phyloP scores from a whole-genome alignment of 2,113 vertebrate species.

The Pollimyrus isidori region DNA sequence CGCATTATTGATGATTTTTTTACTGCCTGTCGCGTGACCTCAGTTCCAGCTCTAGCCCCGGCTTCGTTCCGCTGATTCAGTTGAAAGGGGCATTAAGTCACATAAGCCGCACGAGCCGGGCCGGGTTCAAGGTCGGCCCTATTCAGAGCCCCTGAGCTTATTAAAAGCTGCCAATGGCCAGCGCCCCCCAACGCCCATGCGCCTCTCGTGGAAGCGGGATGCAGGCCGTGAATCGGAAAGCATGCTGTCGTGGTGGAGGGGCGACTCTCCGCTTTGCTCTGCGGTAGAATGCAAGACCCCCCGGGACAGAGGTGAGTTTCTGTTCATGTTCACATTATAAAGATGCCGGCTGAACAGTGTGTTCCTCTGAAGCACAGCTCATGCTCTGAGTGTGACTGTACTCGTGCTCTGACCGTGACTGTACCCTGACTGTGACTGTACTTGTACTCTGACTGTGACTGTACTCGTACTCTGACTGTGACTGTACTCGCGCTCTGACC shows the following conservation, averaged over 20 bases:
- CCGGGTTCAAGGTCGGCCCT: conserved; percentile 30
- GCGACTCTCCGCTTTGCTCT: not conserved
- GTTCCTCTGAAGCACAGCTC: not conserved
- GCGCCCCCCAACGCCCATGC: not conserved
- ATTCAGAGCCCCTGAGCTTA: conserved; percentile 38
- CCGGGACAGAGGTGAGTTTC: not conserved
- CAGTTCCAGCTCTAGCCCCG: not conserved
- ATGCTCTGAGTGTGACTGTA: too few species aligned
- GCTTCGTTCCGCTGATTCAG: conserved; percentile 16
- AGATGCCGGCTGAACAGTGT: not conserved
- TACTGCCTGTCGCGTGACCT: not conserved
- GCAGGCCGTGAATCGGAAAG: not conserved
- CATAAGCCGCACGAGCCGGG: conserved; percentile 35
- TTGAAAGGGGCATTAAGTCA: conserved; percentile 34
- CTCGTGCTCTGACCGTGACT: too few species aligned
- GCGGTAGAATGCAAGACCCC: not conserved
- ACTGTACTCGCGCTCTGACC: too few species aligned
- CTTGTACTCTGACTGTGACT: too few species aligned
- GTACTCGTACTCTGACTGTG: too few species aligned
- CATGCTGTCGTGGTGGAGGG: not conserved
- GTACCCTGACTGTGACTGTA: too few species aligned
- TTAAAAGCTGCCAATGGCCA: conserved; percentile 32
- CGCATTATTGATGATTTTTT: not conserved
- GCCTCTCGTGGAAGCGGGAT: not conserved
- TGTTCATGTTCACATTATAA: not conserved